Percentiles rank a stretch among this genome's conserved stretches.
Evolutionary conservation across 2,113 vertebrate species (phyloP).

Genomic region (Psophia crepitans): DNA sequence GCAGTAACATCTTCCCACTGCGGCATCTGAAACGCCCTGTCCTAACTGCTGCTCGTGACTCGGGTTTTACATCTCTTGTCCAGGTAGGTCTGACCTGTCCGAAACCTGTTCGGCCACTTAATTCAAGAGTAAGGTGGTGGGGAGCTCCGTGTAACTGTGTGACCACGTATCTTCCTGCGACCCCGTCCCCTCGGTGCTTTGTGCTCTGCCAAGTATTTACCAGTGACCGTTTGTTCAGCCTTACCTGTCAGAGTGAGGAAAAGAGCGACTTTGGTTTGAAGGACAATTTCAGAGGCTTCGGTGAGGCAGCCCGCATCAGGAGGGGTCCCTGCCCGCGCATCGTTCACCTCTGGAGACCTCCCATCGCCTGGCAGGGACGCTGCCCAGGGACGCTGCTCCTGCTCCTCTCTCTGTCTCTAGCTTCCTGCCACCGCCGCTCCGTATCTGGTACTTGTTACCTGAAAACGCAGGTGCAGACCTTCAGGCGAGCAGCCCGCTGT

Average conservation of each 20-base stretch:
- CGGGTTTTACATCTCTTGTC: rapidly evolving
- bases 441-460: rapidly evolving
- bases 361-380: rapidly evolving
- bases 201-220: not conserved
- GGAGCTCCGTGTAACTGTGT: rapidly evolving
- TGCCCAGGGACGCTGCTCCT: not conserved
- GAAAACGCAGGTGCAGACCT: not conserved
- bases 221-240: not conserved
- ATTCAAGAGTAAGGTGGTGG: rapidly evolving
- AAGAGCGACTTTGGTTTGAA: not conserved
- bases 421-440: not conserved
- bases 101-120: not conserved
- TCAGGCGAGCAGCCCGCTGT: not conserved
- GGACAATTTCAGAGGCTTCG: rapidly evolving
- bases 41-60: rapidly evolving
- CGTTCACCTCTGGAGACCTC: not conserved
- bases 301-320: not conserved
- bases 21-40: not conserved
- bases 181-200: not conserved
- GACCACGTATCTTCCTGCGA: not conserved
- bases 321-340: not conserved
- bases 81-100: not conserved
- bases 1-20: not conserved
- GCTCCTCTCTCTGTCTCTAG: rapidly evolving
- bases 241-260: not conserved